Base-by-base conservation (phyloP, 1,140 invertebrate genomes). In the Aphelenchoides besseyi region DNA sequence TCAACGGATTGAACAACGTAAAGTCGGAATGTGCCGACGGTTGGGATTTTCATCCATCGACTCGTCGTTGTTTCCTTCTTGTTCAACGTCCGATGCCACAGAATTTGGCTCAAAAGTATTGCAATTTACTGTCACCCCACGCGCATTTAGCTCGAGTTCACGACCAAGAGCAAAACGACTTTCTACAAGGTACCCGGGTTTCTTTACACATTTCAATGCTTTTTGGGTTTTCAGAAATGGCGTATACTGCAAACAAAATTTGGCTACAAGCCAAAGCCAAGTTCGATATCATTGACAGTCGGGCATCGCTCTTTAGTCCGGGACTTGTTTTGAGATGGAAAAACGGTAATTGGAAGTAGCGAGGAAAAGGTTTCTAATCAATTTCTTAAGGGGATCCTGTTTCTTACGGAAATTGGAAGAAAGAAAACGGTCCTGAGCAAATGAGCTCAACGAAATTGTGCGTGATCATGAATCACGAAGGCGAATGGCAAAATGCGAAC, bases 271-370 rank as follows among this genome's bases (percentile, higher is more conserved):
- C 77, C 2, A 79, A 77, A 41, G 77, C 77, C 1, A 52, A 73
- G 41, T 79, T 79, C 36, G 77, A 79, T 53, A 76, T 79, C 28
- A 77, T 79, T 23, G 77, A 79, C 54, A 68, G 67, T 29, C 16
- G 70, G 48, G 77, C 77, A 35, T 77, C 72, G 1, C 74, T 79
- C 1, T 76, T 79, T 53, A 63, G 59, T 12, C 77, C 77, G 28
- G 77, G 77, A 33, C 69, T 79, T 30, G 77, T 79, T 1, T 68
- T 78, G 16, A 33, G 77, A 52, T 79, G 77, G 77, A 78, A 76
- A 32, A 79, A 79, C 67, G 77, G 75, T 76, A 75, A 61, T 23
- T 36, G 1, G 8, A 23, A 35, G 9, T 33, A 41, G 16, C n/a
- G 70, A 73, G 23, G 9, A 3, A 8, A 28, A 55, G 18, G 23